Percentiles rank a stretch among this genome's conserved stretches.
Conservation (phyloP, 2,888 invertebrate genomes). For the Hypsopygia costalis region DNA sequence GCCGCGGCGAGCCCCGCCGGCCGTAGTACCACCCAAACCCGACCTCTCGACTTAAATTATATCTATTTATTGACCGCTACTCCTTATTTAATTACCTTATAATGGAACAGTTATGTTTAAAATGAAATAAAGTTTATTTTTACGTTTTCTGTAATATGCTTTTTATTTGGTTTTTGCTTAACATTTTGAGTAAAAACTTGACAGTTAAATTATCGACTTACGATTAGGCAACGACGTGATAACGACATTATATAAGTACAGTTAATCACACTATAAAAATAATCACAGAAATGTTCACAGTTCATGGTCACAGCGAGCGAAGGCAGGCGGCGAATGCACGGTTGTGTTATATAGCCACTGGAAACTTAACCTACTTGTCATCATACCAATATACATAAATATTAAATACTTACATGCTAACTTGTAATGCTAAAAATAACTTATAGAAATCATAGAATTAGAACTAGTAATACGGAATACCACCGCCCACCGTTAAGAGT, state of each 20-base stretch:
- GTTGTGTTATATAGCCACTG: too few species aligned
- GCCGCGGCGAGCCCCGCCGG: slow-evolving; percentile 11
- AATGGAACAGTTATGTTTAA: slow-evolving; percentile 61
- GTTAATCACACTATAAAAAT: background rate
- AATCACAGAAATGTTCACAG: background rate
- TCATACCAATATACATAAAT: too few species aligned
- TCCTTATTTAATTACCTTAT: slow-evolving; percentile 50
- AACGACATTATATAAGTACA: too few species aligned
- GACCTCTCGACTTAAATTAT: slow-evolving; percentile 19
- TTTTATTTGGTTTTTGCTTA: slow-evolving; percentile 42
- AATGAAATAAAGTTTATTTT: slow-evolving; percentile 75
- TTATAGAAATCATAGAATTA: too few species aligned
- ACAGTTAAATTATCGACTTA: background rate
- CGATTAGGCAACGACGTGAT: background rate
- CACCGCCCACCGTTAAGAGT: too few species aligned
- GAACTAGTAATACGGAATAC: too few species aligned
- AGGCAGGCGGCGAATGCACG: too few species aligned
- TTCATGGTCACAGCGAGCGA: background rate
- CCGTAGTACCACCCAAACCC: slow-evolving; percentile 7
- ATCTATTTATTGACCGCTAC: slow-evolving; percentile 53
- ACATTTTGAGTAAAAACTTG: background rate
- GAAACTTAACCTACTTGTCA: too few species aligned
- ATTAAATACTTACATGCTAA: too few species aligned
- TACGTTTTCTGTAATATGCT: slow-evolving; percentile 67
- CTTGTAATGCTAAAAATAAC: too few species aligned